Evolutionary conservation across 1,140 invertebrate genomes (phyloP).

Genomic region (Latrodectus geometricus): DNA sequence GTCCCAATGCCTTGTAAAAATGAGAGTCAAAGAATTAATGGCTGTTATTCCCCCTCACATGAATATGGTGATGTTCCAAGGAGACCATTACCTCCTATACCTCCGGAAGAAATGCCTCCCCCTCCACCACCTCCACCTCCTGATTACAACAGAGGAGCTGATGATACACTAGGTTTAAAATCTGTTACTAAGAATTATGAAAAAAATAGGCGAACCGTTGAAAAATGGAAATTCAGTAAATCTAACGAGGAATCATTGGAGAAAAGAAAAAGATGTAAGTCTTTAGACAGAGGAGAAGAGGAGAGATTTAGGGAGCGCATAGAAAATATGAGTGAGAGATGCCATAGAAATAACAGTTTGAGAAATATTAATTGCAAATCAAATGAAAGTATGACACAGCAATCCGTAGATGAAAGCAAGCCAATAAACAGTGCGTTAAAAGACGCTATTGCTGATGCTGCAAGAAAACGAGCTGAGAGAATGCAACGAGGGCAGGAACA

Average conservation of each 20-base stretch:
- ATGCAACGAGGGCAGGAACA: constrained; percentile 13
- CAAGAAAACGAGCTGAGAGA: constrained; percentile 35
- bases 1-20: neutral
- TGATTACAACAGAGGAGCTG: constrained; percentile 35
- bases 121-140: constrained; percentile 51
- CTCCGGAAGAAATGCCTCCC: constrained; percentile 51
- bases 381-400: neutral
- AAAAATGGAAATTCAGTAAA: constrained; percentile 58
- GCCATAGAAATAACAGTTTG: constrained; percentile 37
- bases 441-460: constrained; percentile 53
- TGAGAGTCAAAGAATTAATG: neutral
- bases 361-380: constrained; percentile 11
- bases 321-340: constrained; percentile 28
- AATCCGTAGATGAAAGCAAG: neutral
- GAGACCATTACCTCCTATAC: constrained; percentile 49
- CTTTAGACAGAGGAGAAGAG: constrained; percentile 44
- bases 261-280: constrained; percentile 28
- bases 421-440: neutral
- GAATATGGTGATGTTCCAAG: constrained; percentile 35
- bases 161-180: neutral
- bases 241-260: neutral
- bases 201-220: constrained; percentile 50
- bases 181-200: constrained; percentile 29
- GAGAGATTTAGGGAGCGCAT: constrained; percentile 1
- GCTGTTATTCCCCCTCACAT: neutral